These are phyloP conservation scores for Dysdera silvatica DNA, from an alignment of 1,140 invertebrate species.

Conservation along the genomic window DNA sequence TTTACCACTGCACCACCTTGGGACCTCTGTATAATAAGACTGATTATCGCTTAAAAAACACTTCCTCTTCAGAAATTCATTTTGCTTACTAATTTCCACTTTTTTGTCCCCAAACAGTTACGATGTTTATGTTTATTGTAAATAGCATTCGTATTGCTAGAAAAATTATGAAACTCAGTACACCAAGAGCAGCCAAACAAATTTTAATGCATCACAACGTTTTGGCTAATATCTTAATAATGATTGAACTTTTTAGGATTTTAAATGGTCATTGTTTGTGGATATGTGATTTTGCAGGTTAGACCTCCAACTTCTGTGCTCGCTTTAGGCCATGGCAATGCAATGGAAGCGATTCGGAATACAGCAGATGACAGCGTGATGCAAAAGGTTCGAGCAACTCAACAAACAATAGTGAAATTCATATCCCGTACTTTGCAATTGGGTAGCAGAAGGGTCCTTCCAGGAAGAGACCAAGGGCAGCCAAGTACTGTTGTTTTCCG, in stretches of 20 bases:
- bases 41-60: too few relatives aligned
- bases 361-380: background rate
- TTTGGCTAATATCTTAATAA: background rate
- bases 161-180: too few relatives aligned
- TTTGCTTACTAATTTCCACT: too few relatives aligned
- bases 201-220: too few relatives aligned
- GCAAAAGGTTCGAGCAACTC: background rate
- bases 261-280: too few relatives aligned
- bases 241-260: background rate
- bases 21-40: too few relatives aligned
- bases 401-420: slow-evolving; percentile 3
- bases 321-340: slow-evolving; percentile 12
- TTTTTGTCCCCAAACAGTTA: too few relatives aligned
- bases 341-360: slow-evolving; percentile 8
- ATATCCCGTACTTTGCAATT: background rate
- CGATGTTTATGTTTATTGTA: too few relatives aligned
- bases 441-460: slow-evolving; percentile 5
- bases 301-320: slow-evolving; percentile 13
- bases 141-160: too few relatives aligned
- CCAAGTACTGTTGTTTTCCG: slow-evolving; percentile 14
- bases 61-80: too few relatives aligned
- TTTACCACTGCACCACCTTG: too few relatives aligned
- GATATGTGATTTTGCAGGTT: background rate
- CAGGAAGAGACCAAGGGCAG: slow-evolving; percentile 5
- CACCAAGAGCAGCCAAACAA: too few relatives aligned